Conservation (phyloP, 2,113 vertebrate species). For the Lagopus muta region DNA sequence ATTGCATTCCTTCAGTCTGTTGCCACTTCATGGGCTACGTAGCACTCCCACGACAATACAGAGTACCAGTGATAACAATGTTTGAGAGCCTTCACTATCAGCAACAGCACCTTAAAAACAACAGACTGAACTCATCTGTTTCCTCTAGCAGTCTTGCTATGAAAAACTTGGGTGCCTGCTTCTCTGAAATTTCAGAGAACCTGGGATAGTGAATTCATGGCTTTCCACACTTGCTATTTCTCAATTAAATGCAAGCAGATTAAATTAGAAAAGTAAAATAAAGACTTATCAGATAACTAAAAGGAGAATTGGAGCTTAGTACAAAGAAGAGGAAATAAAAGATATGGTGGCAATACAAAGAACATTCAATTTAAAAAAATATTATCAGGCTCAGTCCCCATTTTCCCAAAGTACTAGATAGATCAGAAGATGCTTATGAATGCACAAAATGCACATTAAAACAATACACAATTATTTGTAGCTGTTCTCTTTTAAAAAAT, state of each 20-base stretch:
- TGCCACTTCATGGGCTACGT: background rate
- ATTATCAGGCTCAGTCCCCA: background rate
- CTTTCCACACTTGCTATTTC: background rate
- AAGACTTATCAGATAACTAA: background rate
- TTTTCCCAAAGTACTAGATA: background rate
- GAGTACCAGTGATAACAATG: accelerated
- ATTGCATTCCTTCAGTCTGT: background rate
- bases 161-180: background rate
- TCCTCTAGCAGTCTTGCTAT: background rate
- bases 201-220: background rate
- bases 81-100: background rate
- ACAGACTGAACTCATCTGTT: background rate
- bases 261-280: background rate
- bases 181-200: background rate
- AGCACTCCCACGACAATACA: no score
- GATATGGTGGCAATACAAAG: background rate
- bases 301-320: background rate
- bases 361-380: background rate
- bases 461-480: background rate
- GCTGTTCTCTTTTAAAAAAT: background rate
- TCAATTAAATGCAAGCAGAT: background rate
- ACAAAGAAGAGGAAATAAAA: background rate
- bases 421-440: conserved; percentile 5
- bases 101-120: accelerated
- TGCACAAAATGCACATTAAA: background rate